Percentiles rank a stretch among this genome's conserved stretches.
phyloP scores from a whole-genome alignment of 2,888 invertebrate species.

The Drosophila lacicola region DNA sequence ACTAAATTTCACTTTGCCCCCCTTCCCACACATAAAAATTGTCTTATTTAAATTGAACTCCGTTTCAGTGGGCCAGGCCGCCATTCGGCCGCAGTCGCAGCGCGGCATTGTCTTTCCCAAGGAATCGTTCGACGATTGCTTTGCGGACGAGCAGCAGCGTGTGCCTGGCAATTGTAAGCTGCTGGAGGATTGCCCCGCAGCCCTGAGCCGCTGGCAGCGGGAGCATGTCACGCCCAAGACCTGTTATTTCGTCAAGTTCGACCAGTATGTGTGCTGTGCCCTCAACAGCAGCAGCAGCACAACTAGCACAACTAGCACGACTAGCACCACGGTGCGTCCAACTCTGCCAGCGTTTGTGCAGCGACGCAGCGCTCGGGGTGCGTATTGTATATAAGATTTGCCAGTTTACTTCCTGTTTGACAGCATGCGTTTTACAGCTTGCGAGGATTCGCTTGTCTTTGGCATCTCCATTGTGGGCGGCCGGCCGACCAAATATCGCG shows the following conservation, averaged over 20 bases:
- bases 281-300: not conserved
- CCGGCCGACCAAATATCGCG: conserved; percentile 31
- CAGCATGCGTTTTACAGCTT: conserved; percentile 22
- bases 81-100: conserved; percentile 59
- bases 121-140: conserved; percentile 70
- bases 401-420: not conserved
- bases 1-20: not conserved
- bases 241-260: conserved; percentile 78
- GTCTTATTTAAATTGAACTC: too few species aligned
- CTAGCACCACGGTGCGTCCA: conserved; percentile 8
- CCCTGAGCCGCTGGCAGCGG: conserved; percentile 64
- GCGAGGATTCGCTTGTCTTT: conserved; percentile 22
- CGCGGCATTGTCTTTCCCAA: conserved; percentile 71
- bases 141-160: conserved; percentile 45
- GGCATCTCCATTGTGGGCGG: conserved; percentile 30
- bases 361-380: conserved; percentile 67
- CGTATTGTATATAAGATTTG: conserved; percentile 2
- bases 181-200: conserved; percentile 68
- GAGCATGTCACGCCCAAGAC: conserved; percentile 69
- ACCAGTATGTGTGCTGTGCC: conserved; percentile 76
- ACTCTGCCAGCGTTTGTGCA: conserved; percentile 14
- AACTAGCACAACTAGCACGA: too few species aligned
- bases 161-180: conserved; percentile 64
- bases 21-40: too few species aligned
- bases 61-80: conserved; percentile 46